Evolutionary conservation across 2,888 invertebrate species (phyloP).

Genomic region (Athalia rosae): DNA sequence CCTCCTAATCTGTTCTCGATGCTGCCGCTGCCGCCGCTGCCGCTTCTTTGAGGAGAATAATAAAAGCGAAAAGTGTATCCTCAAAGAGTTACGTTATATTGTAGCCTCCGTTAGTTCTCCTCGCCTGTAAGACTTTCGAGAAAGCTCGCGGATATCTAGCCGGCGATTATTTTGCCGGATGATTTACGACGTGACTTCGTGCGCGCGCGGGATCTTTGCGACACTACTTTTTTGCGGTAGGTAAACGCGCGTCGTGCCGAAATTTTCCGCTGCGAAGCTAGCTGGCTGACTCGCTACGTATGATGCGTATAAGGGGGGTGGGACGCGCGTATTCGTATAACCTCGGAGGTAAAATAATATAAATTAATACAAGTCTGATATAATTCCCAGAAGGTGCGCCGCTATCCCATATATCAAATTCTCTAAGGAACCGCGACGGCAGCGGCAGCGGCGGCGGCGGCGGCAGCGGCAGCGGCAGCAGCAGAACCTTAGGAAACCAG

Average conservation of each 20-base stretch:
- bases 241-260: background rate
- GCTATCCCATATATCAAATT: constrained; percentile 45
- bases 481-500: constrained; percentile 38
- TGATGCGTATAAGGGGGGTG: background rate
- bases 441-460: too few relatives aligned
- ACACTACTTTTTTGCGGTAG: background rate
- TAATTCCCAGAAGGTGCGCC: constrained; percentile 47
- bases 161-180: constrained; percentile 24
- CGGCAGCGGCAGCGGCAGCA: background rate
- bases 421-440: constrained; percentile 36
- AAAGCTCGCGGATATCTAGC: background rate
- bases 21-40: constrained; percentile 55
- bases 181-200: constrained; percentile 16
- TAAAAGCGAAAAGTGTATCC: constrained; percentile 53
- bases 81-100: constrained; percentile 54
- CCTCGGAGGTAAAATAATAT: constrained; percentile 41
- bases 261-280: too few relatives aligned
- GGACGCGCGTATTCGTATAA: background rate
- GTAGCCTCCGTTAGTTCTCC: background rate
- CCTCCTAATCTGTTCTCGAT: constrained; percentile 65
- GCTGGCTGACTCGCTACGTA: too few relatives aligned
- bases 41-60: constrained; percentile 58
- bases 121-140: background rate
- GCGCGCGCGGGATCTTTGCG: constrained; percentile 11
- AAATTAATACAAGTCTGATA: constrained; percentile 44